Evolutionary conservation across 2,888 invertebrate species (phyloP).

Genomic region (Netelia melanura): DNA sequence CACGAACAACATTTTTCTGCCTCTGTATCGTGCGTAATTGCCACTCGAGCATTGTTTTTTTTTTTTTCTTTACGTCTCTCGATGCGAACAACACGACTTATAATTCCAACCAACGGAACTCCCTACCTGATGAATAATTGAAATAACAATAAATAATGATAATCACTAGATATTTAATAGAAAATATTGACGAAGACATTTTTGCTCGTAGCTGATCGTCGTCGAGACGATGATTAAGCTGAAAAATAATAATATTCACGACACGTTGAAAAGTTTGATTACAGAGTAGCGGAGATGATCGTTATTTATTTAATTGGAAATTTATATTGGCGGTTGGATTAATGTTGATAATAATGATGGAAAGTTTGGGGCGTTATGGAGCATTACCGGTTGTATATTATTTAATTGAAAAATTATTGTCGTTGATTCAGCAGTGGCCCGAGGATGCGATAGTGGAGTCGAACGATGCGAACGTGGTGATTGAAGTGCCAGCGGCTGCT

Average conservation of each 20-base stretch:
- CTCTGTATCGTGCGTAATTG: conserved; percentile 27
- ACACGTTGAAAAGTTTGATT: conserved; percentile 2
- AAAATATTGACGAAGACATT: background rate
- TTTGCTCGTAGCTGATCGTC: background rate
- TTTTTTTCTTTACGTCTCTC: conserved; percentile 10
- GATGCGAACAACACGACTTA: conserved; percentile 33
- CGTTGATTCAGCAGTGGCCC: conserved; percentile 73
- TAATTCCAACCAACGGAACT: conserved; percentile 32
- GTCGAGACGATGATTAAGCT: background rate
- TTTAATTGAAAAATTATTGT: conserved; percentile 65
- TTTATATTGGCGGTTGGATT: too few species aligned
- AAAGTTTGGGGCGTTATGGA: background rate
- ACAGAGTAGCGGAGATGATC: too few species aligned
- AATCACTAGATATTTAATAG: background rate
- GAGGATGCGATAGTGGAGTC: conserved; percentile 73
- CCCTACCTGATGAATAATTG: background rate
- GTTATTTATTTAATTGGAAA: too few species aligned
- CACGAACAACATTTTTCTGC: conserved; percentile 2
- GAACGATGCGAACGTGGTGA: conserved; percentile 71
- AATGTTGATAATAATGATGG: too few species aligned
- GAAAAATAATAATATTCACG: background rate
- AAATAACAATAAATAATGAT: conserved; percentile 8
- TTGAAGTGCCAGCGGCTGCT: conserved; percentile 74
- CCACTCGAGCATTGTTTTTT: conserved; percentile 27
- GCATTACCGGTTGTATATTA: background rate